These are phyloP conservation scores for Penaeus monodon DNA, from an alignment of 2,888 invertebrate genomes.

Conservation along the genomic window DNA sequence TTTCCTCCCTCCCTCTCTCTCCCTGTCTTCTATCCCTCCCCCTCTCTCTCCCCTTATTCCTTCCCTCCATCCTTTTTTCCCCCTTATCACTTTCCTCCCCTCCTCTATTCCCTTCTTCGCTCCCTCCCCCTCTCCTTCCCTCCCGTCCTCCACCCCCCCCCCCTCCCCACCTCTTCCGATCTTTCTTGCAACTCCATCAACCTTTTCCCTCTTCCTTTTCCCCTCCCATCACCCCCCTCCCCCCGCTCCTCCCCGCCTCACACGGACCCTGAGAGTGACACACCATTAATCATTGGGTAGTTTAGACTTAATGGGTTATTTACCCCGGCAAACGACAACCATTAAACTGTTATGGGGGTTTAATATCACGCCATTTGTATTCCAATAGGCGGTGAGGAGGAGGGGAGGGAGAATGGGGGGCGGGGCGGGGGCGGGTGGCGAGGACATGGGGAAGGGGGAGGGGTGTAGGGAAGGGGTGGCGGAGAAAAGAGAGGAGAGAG, in stretches of 20 bases:
- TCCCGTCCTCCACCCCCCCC: conserved; percentile 3
- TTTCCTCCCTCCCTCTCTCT: neutral
- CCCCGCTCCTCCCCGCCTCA: neutral
- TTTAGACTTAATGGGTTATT: conserved; percentile 43
- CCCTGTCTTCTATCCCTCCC: too few species aligned
- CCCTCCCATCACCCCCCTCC: neutral
- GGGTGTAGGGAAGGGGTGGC: neutral
- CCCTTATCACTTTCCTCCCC: neutral
- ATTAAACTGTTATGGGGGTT: conserved; percentile 32
- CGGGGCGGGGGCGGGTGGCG: neutral
- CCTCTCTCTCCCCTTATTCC: too few species aligned
- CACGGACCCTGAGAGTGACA: neutral
- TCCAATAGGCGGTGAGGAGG: conserved; percentile 7
- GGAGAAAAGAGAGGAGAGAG: neutral
- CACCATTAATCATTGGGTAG: conserved; percentile 34
- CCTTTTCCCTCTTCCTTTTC: neutral
- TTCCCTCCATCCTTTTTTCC: neutral
- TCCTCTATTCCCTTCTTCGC: neutral
- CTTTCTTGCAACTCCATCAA: neutral
- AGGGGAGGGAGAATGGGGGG: neutral
- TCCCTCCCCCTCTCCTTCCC: neutral
- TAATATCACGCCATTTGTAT: conserved; percentile 33
- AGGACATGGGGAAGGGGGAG: neutral
- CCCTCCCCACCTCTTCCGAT: too few species aligned
- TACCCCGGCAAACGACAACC: conserved; percentile 42